Conservation (phyloP, 2,797 vertebrate species). For the Pseudochromis fuscus region DNA sequence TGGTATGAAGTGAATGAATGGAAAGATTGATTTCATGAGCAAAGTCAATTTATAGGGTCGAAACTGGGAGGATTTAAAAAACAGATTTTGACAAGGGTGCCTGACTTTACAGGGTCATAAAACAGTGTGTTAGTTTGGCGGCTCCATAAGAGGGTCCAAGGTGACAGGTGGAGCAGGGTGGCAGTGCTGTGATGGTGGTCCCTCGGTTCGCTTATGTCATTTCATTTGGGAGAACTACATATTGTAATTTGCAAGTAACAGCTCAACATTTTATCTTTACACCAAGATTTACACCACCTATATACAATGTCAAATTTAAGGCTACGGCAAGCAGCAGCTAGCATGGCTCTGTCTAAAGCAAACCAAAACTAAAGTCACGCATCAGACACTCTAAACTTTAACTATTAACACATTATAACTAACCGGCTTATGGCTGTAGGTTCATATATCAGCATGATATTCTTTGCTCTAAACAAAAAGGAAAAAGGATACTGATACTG, state of each 20-base stretch:
- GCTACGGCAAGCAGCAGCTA: too few species aligned
- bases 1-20: constrained; percentile 77
- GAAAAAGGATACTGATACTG: not conserved
- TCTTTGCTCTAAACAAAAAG: not conserved
- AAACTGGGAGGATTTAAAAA: constrained; percentile 72
- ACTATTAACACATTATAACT: not conserved
- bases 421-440: not conserved
- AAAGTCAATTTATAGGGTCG: constrained; percentile 69
- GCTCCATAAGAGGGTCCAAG: constrained; percentile 15
- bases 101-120: constrained; percentile 77
- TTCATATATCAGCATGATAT: too few species aligned
- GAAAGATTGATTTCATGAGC: constrained; percentile 81
- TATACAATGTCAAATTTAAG: not conserved
- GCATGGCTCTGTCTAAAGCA: not conserved
- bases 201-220: not conserved
- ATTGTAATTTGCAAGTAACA: not conserved
- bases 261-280: not conserved
- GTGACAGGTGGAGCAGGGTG: constrained; percentile 15
- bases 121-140: constrained; percentile 56
- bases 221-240: not conserved
- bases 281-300: not conserved
- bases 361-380: not conserved
- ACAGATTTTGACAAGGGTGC: constrained; percentile 71
- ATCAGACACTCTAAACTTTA: not conserved
- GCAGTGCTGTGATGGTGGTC: constrained; percentile 16